phyloP scores from a whole-genome alignment of 2,113 vertebrate species.

The Brienomyrus brachyistius region DNA sequence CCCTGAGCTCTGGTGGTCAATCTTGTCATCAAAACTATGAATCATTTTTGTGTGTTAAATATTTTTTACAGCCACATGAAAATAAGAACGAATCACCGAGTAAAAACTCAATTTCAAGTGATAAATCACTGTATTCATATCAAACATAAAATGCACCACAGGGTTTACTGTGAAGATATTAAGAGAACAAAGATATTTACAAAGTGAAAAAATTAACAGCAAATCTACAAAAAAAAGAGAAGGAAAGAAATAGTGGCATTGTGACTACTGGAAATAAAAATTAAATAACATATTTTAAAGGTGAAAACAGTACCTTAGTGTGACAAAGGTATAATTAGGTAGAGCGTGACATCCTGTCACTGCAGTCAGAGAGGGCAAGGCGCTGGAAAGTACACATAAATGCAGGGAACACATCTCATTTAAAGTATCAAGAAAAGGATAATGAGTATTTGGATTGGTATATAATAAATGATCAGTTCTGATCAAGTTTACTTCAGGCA shows the following conservation, averaged over 20 bases:
- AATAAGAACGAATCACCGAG: not conserved
- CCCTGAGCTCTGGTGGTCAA: not conserved
- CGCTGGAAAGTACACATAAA: slow-evolving; percentile 42
- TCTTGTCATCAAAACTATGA: not conserved
- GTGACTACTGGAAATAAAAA: slow-evolving; percentile 15
- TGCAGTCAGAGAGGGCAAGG: slow-evolving; percentile 55
- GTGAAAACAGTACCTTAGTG: slow-evolving; percentile 51
- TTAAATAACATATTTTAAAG: slow-evolving; percentile 30
- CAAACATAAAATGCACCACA: slow-evolving; percentile 57
- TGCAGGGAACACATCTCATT: slow-evolving; percentile 31
- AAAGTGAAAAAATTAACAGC: slow-evolving; percentile 25
- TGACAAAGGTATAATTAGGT: slow-evolving; percentile 49
- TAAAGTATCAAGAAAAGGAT: slow-evolving; percentile 30
- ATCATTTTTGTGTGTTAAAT: not conserved
- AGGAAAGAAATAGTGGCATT: slow-evolving; percentile 58
- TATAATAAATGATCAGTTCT: not conserved
- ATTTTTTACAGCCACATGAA: not conserved
- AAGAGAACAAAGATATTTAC: slow-evolving; percentile 52
- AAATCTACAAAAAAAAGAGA: slow-evolving; percentile 45
- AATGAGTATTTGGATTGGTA: not conserved
- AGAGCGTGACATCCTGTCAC: slow-evolving; percentile 45
- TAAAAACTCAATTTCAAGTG: slow-evolving; percentile 53
- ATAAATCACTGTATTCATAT: slow-evolving; percentile 59
- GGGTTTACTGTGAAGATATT: slow-evolving; percentile 41
- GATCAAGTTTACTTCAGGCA: slow-evolving; percentile 5